Percentiles rank a stretch among this genome's conserved stretches.
phyloP scores from a whole-genome alignment of 2,113 vertebrate genomes.

The Muntiacus reevesi region DNA sequence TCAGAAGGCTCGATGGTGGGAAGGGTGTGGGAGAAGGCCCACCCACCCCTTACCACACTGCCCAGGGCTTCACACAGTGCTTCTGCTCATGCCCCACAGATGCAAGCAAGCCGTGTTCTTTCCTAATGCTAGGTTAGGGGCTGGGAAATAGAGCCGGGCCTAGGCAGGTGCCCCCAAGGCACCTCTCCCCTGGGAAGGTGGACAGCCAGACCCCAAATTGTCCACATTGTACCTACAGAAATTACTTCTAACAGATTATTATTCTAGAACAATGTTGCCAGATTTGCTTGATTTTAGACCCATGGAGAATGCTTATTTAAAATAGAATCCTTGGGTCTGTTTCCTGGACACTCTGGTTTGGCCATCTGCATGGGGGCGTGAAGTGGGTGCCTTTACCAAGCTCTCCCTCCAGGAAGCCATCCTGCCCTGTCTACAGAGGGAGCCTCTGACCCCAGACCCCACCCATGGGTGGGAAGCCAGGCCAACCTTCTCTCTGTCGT shows the following conservation, averaged over 20 bases:
- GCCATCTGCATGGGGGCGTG: neutral
- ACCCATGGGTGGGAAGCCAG: neutral
- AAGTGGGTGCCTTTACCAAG: neutral
- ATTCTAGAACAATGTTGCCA: neutral
- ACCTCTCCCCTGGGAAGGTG: neutral
- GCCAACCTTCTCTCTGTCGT: neutral
- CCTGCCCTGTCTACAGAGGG: neutral
- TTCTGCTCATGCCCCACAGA: rapidly evolving
- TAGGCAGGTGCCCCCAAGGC: neutral
- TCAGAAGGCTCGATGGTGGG: neutral
- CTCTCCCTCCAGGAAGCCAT: neutral
- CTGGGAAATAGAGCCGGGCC: rapidly evolving
- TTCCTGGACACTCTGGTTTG: neutral
- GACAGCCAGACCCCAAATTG: neutral
- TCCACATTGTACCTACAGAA: neutral
- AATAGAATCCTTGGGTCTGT: neutral
- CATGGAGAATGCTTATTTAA: neutral
- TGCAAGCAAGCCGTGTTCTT: neutral
- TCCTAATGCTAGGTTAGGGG: neutral
- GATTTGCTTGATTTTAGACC: neutral
- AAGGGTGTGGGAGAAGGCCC: rapidly evolving
- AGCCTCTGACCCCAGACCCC: neutral
- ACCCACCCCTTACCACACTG: rapidly evolving
- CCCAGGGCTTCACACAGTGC: neutral
- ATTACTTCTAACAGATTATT: neutral